These are phyloP conservation scores for Popillia japonica DNA, from an alignment of 1,140 invertebrate species.

Conservation along the genomic window DNA sequence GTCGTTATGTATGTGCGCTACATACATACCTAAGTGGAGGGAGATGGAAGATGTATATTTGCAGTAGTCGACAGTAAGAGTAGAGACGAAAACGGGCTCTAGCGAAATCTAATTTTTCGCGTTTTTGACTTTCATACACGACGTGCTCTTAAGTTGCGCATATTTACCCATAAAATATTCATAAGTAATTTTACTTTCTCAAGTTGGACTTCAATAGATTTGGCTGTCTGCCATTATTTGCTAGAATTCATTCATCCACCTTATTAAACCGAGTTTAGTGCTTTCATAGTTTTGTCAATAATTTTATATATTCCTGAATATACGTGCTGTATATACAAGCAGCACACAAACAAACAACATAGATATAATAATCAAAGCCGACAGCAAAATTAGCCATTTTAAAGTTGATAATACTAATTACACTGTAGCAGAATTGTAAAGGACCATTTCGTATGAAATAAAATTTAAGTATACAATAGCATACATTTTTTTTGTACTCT, in stretches of 20 bases:
- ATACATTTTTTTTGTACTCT: no score
- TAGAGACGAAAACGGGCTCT: neutral
- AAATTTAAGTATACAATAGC: no score
- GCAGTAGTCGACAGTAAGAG: neutral
- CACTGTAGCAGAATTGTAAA: no score
- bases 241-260: neutral
- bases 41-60: neutral
- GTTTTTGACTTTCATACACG: neutral
- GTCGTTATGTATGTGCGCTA: neutral
- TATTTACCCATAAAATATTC: neutral
- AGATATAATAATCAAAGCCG: no score
- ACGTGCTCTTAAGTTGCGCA: neutral
- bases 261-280: neutral
- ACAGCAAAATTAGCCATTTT: no score
- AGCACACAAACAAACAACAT: no score
- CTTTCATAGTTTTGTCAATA: neutral
- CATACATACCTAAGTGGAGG: neutral
- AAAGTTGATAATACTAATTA: no score
- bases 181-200: neutral
- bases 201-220: neutral
- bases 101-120: neutral
- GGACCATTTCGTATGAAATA: no score
- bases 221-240: neutral
- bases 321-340: no score
- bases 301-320: neutral